Evolutionary conservation across 2,797 vertebrate genomes (phyloP), one percentile per base, ranked within the genome.

Genomic region (Dendrocincla fuliginosa): DNA sequence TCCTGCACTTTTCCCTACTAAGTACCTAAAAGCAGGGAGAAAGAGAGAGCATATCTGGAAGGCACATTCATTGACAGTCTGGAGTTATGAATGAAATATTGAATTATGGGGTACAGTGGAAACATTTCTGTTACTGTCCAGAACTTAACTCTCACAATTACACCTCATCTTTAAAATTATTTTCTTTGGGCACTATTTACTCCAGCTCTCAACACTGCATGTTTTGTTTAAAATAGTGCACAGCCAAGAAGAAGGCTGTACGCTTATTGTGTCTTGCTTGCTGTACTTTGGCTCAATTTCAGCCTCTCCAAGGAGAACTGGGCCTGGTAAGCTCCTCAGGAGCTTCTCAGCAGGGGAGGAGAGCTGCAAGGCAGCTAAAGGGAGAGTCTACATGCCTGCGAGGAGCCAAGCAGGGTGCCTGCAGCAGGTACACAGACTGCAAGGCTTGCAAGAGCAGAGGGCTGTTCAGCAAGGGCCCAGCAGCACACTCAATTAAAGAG

Each of bases 361-460:
- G 33, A 75, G 84, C 74, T 75, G 8, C 30, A n/a, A 73, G 79
- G 67, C 75, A 90, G 71, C 76, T 42, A 25, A 39, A 41, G 33
- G 39, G 30, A 60, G 32, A 3, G 18, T 24, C 52, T 46, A 3
- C 1, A 1, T 5, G 42, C 22, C 68, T 24, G 33, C 16, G 1
- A 61, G 50, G 47, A 74, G 64, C 55, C 10, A 6, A 55, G 71
- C 19, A 44, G 32, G 23, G 44, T 32, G 49, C 37, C 79, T 59
- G 71, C 11, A 69, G 64, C 76, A 65, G 39, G 37, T 6, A 77
- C 18, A 19, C 13, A 41, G 18, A 30, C 4, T 41, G 35, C 22
- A 88, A 83, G 39, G 30, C 44, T 65, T 50, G 25, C 1, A 9
- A 65, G 71, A 52, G 10, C 6, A 46, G 19, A 39, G 67, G 30